These are phyloP conservation scores for Pyralis farinalis DNA, from an alignment of 2,888 invertebrate species.

Conservation along the genomic window DNA sequence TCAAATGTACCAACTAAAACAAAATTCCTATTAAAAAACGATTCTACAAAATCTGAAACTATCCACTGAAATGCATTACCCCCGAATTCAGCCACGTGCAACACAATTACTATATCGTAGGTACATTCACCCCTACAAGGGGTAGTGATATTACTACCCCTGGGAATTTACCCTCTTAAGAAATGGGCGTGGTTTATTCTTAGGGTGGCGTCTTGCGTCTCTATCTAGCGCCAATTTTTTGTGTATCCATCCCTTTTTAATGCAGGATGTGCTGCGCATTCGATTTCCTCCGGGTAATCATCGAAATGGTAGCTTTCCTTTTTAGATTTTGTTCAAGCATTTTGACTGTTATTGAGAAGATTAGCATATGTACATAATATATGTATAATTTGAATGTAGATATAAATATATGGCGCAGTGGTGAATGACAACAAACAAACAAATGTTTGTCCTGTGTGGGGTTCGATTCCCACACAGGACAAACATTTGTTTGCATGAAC, in stretches of 20 bases:
- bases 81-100: constrained; percentile 40
- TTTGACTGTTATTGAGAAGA: too few species aligned
- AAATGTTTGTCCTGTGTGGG: too few species aligned
- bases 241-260: constrained; percentile 20
- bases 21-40: not conserved
- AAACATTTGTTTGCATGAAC: too few species aligned
- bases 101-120: constrained; percentile 40
- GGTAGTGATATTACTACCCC: constrained; percentile 39
- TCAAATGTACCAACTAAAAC: not conserved
- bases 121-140: constrained; percentile 29
- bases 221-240: constrained; percentile 29
- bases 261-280: constrained; percentile 22
- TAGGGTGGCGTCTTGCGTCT: constrained; percentile 46
- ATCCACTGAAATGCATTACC: constrained; percentile 25
- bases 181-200: constrained; percentile 53
- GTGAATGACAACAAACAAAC: too few species aligned
- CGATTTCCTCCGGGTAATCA: constrained; percentile 24
- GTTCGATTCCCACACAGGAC: too few species aligned
- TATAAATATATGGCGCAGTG: too few species aligned
- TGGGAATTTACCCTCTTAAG: constrained; percentile 45
- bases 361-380: too few species aligned
- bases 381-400: too few species aligned
- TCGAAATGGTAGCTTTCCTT: constrained; percentile 10
- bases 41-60: not conserved
- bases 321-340: too few species aligned